phyloP scores from a whole-genome alignment of 2,113 vertebrate species.

The Abramis brama region DNA sequence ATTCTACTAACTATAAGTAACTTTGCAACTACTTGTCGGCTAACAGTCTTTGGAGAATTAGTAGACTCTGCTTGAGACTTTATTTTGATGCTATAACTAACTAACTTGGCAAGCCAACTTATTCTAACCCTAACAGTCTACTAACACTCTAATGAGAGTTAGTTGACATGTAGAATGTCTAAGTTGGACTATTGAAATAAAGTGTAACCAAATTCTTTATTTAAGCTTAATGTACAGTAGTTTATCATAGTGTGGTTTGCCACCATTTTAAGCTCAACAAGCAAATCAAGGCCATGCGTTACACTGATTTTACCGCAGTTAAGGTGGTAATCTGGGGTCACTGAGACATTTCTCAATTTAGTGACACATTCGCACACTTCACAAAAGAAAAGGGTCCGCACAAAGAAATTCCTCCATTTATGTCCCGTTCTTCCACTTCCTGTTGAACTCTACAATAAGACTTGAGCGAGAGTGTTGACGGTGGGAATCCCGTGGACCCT shows the following conservation, averaged over 20 bases:
- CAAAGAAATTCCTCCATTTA: slow-evolving; percentile 26
- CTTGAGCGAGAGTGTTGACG: slow-evolving; percentile 44
- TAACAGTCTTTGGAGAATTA: too few species aligned
- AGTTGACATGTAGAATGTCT: too few species aligned
- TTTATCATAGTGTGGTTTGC: background rate
- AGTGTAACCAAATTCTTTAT: too few species aligned
- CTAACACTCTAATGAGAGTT: too few species aligned
- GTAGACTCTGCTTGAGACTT: too few species aligned
- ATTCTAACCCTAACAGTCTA: too few species aligned
- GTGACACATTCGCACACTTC: slow-evolving; percentile 65
- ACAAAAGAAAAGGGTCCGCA: slow-evolving; percentile 36
- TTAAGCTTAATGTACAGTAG: background rate
- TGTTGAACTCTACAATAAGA: slow-evolving; percentile 58
- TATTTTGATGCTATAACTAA: too few species aligned
- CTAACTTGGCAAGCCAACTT: too few species aligned
- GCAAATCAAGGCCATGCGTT: background rate
- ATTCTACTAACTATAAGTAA: too few species aligned
- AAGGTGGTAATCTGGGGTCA: background rate
- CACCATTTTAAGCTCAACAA: background rate
- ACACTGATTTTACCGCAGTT: background rate
- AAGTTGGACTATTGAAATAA: too few species aligned
- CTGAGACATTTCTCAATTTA: background rate
- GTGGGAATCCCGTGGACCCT: slow-evolving; percentile 62
- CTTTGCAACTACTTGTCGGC: too few species aligned
- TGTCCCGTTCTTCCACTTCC: slow-evolving; percentile 58